These are phyloP conservation scores for Hylaea fasciaria DNA, from an alignment of 2,888 invertebrate genomes.

Conservation along the genomic window DNA sequence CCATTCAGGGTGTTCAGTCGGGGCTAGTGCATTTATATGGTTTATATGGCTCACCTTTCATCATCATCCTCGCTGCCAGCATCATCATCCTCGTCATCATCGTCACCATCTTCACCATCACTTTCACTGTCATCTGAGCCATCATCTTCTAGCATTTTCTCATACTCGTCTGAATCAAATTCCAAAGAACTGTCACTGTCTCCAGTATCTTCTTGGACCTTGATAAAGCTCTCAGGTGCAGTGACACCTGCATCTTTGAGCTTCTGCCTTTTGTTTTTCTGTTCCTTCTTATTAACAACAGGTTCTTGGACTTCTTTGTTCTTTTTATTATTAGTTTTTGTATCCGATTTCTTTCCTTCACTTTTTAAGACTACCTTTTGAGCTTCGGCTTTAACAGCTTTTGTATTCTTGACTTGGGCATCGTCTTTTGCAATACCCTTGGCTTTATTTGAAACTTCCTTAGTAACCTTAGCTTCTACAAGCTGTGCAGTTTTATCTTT, in stretches of 20 bases:
- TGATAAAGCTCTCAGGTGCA: constrained; percentile 62
- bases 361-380: constrained; percentile 32
- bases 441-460: constrained; percentile 18
- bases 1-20: no score
- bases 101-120: constrained; percentile 40
- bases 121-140: constrained; percentile 50
- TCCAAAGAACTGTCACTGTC: constrained; percentile 65
- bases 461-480: constrained; percentile 23
- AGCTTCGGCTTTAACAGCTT: constrained; percentile 16
- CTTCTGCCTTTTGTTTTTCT: constrained; percentile 58
- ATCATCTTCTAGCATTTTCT: constrained; percentile 59
- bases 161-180: constrained; percentile 77
- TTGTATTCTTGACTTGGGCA: constrained; percentile 15
- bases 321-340: constrained; percentile 29
- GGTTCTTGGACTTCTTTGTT: constrained; percentile 37
- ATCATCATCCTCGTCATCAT: constrained; percentile 35
- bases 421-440: constrained; percentile 8
- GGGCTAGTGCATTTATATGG: no score
- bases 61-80: constrained; percentile 33
- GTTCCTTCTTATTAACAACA: constrained; percentile 49
- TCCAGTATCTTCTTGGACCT: constrained; percentile 52
- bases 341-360: constrained; percentile 30
- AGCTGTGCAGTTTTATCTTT: constrained; percentile 30
- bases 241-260: constrained; percentile 61
- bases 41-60: constrained; percentile 42